Percentiles rank a stretch among this genome's conserved stretches.
These are phyloP conservation scores for Calidris pygmaea DNA, from an alignment of 2,113 vertebrate genomes.

Conservation along the genomic window DNA sequence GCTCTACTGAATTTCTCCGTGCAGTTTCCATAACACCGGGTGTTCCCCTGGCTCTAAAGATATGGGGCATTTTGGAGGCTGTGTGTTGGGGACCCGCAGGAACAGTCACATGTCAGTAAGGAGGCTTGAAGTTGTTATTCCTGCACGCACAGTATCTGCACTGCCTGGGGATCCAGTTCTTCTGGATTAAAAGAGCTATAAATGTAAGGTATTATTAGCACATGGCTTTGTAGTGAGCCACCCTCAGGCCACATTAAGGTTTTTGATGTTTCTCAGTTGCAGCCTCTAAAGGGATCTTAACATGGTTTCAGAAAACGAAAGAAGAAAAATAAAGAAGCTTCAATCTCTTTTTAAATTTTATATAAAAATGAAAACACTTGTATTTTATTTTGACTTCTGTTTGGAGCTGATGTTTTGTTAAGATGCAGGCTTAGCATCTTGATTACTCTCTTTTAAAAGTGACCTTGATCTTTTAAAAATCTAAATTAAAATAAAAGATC, in stretches of 20 bases:
- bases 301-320: not conserved
- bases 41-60: not conserved
- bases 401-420: not conserved
- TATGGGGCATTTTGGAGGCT: not conserved
- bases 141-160: not conserved
- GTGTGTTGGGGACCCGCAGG: not conserved
- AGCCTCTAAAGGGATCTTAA: constrained; percentile 25
- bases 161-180: constrained; percentile 1
- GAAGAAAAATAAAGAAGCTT: not conserved
- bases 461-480: constrained; percentile 20
- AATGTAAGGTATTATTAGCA: constrained; percentile 43
- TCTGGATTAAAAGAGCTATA: constrained; percentile 28
- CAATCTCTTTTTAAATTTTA: not conserved
- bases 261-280: constrained; percentile 49
- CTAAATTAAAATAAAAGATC: not conserved
- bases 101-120: not conserved
- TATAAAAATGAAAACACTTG: not conserved
- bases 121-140: not conserved
- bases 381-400: not conserved
- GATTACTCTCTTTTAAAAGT: not conserved
- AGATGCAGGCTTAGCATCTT: not conserved
- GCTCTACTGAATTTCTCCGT: not conserved
- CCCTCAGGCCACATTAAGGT: constrained; percentile 52
- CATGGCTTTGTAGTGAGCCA: constrained; percentile 54
- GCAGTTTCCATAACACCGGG: not conserved